Evolutionary conservation across 2,797 vertebrate species (phyloP), one percentile per base, ranked within the genome.

Genomic region (Alca torda): DNA sequence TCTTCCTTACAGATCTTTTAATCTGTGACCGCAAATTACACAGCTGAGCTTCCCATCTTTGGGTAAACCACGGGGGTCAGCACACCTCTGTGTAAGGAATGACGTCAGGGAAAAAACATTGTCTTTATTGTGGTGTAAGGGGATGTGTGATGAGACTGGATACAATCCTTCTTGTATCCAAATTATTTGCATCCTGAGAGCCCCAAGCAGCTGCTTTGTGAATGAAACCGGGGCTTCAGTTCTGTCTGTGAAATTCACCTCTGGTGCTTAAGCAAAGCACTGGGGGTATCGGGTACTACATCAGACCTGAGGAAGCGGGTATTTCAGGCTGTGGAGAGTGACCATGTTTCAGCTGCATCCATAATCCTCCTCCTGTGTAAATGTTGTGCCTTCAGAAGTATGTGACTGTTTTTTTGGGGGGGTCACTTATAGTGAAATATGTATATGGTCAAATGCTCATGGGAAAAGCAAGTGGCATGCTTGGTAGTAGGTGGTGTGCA

Each of bases 61-160:
- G 15, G 16, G 41, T 81, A 57, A 54, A 92, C 69, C 33, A 23
- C 33, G 54, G 50, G 9, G 30, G 4, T 70, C 60, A 70, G 28
- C 48, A 87, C 21, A 45, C 6, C 19, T 54, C 24, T 43, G 15
- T 48, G 17, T 77, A 51, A 72, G 64, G 50, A 68, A 50, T 45
- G n/a, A 15, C 15, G 0, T 17, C 11, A 13, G 21, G 26, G 43
- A 60, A 86, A 57, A 64, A 18, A 5, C 28, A 15, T 0, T 3
- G 20, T 65, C 43, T 84, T 86, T 61, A 24, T 57, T 7, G 5
- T 19, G 41, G 8, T 73, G 9, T 77, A n/a, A 73, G 37, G 25
- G 10, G 18, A 31, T 24, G n/a, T 48, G 9, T 69, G 19, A 7
- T 39, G 76, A 65, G 35, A 28, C 16, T 54, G 59, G 16, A 28